Evolutionary conservation across 2,113 vertebrate species (phyloP).

Genomic region (Eupsittula cactorum): DNA sequence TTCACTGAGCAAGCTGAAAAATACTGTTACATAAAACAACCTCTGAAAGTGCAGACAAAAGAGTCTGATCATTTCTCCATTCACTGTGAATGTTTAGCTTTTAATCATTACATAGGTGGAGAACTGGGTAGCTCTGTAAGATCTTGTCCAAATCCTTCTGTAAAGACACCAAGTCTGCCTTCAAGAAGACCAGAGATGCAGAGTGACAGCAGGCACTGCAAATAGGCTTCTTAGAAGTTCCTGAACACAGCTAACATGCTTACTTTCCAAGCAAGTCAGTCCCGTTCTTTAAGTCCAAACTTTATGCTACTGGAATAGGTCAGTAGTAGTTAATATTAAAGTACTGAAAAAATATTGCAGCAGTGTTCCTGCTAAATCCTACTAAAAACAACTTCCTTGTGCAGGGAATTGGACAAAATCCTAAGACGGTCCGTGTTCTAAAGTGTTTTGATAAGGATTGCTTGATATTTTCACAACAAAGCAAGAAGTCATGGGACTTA

Average conservation of each 20-base stretch:
- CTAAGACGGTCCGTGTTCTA: not conserved
- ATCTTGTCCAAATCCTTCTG: not conserved
- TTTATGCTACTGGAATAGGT: not conserved
- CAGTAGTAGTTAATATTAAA: not conserved
- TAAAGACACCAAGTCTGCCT: not conserved
- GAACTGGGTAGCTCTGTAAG: not conserved
- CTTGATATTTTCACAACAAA: conserved; percentile 17
- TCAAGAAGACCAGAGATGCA: not conserved
- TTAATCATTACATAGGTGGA: not conserved
- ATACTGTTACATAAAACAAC: not conserved
- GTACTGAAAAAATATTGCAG: not conserved
- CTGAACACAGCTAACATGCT: not conserved
- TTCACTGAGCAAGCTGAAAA: not conserved
- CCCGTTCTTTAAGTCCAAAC: not conserved
- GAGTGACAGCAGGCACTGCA: not conserved
- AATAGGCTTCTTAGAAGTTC: not conserved
- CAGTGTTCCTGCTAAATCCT: not conserved
- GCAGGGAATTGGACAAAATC: not conserved
- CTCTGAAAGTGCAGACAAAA: not conserved
- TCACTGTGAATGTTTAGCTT: not conserved
- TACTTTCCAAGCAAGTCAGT: not conserved
- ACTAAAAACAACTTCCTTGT: not conserved
- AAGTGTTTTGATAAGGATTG: not conserved
- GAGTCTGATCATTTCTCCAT: not conserved
- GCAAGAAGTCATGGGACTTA: conserved; percentile 12